A percentile compares a stretch with the other conserved stretches of the same genome.
Conservation (phyloP, 2,797 vertebrate genomes). For the Gymnothorax reevesii region DNA sequence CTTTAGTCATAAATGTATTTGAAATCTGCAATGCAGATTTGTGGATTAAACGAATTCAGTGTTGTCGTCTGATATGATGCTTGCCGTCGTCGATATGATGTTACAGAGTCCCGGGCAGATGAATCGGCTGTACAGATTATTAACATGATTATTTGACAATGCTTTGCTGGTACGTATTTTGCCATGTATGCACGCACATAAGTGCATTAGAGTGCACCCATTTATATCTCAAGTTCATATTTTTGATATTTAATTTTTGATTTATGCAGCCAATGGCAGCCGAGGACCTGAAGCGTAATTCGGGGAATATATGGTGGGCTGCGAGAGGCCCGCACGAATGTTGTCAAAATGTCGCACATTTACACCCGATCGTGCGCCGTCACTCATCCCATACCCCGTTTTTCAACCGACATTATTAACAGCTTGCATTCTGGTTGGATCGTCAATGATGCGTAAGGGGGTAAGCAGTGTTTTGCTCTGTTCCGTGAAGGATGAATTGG, state of each 20-base stretch:
- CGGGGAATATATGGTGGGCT: not conserved
- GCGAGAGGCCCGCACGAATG: not conserved
- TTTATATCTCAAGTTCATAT: not conserved
- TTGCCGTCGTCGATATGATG: not conserved
- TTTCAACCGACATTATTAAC: not conserved
- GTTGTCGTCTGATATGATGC: not conserved
- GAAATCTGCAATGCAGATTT: not conserved
- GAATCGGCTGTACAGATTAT: not conserved
- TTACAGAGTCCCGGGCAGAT: not conserved
- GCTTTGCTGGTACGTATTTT: not conserved
- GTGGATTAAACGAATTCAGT: not conserved
- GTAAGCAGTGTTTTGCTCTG: not conserved
- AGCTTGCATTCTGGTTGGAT: not conserved
- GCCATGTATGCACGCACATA: not conserved
- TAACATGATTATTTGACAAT: not conserved
- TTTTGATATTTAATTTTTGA: not conserved
- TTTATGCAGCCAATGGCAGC: not conserved
- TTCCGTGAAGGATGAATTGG: not conserved
- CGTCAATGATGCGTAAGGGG: not conserved
- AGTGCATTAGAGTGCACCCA: not conserved
- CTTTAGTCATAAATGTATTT: not conserved
- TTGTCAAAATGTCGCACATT: slow-evolving; percentile 17
- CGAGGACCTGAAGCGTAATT: not conserved
- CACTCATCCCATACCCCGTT: not conserved
- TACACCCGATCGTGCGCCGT: not conserved